Conservation (phyloP, 2,888 invertebrate genomes). For the Rhodophaea formosa region DNA sequence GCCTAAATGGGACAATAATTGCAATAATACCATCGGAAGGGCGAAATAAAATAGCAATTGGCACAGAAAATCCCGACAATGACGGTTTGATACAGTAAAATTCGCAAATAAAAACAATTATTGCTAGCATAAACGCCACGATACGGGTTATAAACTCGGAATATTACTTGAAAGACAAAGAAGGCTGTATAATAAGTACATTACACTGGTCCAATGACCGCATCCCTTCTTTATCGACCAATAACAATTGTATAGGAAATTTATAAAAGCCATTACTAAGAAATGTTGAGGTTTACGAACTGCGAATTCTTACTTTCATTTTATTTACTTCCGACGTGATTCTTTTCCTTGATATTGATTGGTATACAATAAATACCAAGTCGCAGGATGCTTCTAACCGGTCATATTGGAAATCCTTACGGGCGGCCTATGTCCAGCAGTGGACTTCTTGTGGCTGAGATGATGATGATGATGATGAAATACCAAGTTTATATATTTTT, state of each 20-base stretch:
- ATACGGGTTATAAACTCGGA: conserved; percentile 51
- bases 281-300: conserved; percentile 54
- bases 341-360: conserved; percentile 25
- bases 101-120: conserved; percentile 58
- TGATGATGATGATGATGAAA: no score
- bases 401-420: no score
- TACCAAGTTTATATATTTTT: no score
- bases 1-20: background rate
- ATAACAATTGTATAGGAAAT: conserved; percentile 51
- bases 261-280: conserved; percentile 56
- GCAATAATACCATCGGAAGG: background rate
- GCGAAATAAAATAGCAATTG: conserved; percentile 1
- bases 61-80: conserved; percentile 32
- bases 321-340: conserved; percentile 29
- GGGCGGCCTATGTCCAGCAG: no score
- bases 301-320: conserved; percentile 44
- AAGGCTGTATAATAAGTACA: conserved; percentile 58
- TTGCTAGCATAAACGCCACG: conserved; percentile 51
- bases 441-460: no score
- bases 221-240: conserved; percentile 54
- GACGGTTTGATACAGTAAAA: conserved; percentile 42
- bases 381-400: no score
- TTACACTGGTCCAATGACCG: conserved; percentile 54
- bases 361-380: no score
- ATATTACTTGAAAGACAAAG: conserved; percentile 48